These are phyloP conservation scores for Esperia sulphurella DNA, from an alignment of 2,888 invertebrate genomes.

Conservation along the genomic window DNA sequence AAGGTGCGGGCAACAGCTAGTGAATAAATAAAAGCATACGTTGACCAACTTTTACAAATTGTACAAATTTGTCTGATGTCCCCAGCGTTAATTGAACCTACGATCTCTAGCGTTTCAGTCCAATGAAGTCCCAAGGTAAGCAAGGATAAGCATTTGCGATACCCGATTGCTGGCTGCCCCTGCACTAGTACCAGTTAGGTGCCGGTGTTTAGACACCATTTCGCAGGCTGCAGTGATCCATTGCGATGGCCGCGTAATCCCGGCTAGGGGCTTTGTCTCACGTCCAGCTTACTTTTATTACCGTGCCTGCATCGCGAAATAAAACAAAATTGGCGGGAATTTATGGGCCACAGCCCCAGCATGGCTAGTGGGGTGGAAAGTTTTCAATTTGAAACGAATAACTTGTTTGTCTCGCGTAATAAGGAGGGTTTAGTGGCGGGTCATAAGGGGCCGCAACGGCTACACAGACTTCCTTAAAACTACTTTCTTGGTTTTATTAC, in stretches of 20 bases:
- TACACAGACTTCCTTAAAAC: slow-evolving; percentile 74
- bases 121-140: too few species aligned
- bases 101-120: too few species aligned
- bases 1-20: too few species aligned
- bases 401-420: slow-evolving; percentile 76
- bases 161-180: too few species aligned
- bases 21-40: too few species aligned
- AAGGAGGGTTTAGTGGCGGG: slow-evolving; percentile 71
- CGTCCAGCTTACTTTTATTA: slow-evolving; percentile 80
- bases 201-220: slow-evolving; percentile 64
- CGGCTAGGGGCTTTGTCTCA: slow-evolving; percentile 72
- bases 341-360: slow-evolving; percentile 71
- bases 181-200: slow-evolving; percentile 36
- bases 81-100: too few species aligned
- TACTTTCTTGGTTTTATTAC: slow-evolving; percentile 77
- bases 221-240: slow-evolving; percentile 71
- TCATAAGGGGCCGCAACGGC: slow-evolving; percentile 69
- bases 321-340: slow-evolving; percentile 79
- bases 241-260: slow-evolving; percentile 74
- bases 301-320: slow-evolving; percentile 76
- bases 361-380: slow-evolving; percentile 76
- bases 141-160: too few species aligned
- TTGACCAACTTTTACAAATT: too few species aligned
- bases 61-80: too few species aligned
- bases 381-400: slow-evolving; percentile 79